Evolutionary conservation across 2,888 invertebrate genomes (phyloP), one percentile per base, ranked within the genome.

Genomic region (Trichogramma dendrolimi): DNA sequence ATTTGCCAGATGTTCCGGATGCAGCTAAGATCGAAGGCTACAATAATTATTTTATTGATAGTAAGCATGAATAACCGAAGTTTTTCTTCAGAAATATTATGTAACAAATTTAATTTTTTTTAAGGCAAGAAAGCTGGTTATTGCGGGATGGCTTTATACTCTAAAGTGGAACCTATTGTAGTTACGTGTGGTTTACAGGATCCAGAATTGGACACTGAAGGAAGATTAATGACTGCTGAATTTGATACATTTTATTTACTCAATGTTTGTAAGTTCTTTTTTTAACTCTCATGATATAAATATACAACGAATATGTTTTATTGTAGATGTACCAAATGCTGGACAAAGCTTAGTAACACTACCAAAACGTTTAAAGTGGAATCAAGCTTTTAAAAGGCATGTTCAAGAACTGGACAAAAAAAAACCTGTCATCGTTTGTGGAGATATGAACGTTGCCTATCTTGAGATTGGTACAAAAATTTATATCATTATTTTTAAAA

Each of bases 391-490:
- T 74, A 85, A 87, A 68, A 83, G 84, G n/a, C 88, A 89, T 75
- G 80, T 98, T 10, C 85, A 88, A 72, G 83, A 86, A 55, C 82
- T 98, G 68, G 93, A 98, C 80, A 82, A 84, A 65, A 87, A 88
- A 70, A 99, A 99, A 76, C 95, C 97, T 6, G 93, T 99, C 7
- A 90, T 99, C 61, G 85, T 97, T 71, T 92, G 92, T 75, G 99
- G 99, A 0, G 99, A 99, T 79, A 88, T 99, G 86, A 99, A 99
- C 80, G 98, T 99, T 6, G 91, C 98, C 27, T 98, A 99, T 79
- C 81, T 86, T 67, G 95, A 95, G 83, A 96, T 97, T 75, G 92
- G 92, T 91, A 68, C 52, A 6, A 43, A 43, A 57, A 47, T 39
- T 40, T 42, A 11, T 51, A 42, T 43, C 49, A 47, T 61, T 53